Conservation (phyloP, 2,113 vertebrate genomes). For the Oncorhynchus keta region DNA sequence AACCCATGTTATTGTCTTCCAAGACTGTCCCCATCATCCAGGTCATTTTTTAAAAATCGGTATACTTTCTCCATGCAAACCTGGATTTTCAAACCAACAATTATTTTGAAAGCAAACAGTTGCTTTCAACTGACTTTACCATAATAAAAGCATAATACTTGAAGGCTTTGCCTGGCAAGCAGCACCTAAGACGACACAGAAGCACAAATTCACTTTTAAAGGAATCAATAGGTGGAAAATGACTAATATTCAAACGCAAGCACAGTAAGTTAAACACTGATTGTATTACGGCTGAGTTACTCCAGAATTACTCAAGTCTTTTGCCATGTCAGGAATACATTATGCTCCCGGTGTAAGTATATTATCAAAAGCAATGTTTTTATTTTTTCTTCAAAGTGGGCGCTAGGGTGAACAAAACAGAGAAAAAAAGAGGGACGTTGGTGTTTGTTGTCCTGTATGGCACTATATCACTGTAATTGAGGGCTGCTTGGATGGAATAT, state of each 20-base stretch:
- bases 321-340: neutral
- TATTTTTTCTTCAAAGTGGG: constrained; percentile 48
- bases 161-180: constrained; percentile 8
- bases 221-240: constrained; percentile 36
- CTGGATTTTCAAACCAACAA: neutral
- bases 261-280: constrained; percentile 45
- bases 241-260: constrained; percentile 34
- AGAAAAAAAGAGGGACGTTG: constrained; percentile 23
- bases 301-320: constrained; percentile 35
- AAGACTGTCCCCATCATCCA: no score
- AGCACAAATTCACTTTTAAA: constrained; percentile 27
- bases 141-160: neutral
- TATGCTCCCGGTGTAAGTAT: neutral
- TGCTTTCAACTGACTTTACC: neutral
- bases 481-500: neutral
- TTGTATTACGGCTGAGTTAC: constrained; percentile 39
- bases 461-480: constrained; percentile 57
- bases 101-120: neutral
- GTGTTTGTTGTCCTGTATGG: constrained; percentile 28
- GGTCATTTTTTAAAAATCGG: no score
- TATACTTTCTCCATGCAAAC: neutral
- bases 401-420: constrained; percentile 33
- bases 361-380: constrained; percentile 55
- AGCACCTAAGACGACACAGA: constrained; percentile 12
- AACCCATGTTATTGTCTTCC: neutral